Percentiles rank a stretch among this genome's conserved stretches.
phyloP scores from a whole-genome alignment of 2,113 vertebrate species.

The Solea senegalensis region DNA sequence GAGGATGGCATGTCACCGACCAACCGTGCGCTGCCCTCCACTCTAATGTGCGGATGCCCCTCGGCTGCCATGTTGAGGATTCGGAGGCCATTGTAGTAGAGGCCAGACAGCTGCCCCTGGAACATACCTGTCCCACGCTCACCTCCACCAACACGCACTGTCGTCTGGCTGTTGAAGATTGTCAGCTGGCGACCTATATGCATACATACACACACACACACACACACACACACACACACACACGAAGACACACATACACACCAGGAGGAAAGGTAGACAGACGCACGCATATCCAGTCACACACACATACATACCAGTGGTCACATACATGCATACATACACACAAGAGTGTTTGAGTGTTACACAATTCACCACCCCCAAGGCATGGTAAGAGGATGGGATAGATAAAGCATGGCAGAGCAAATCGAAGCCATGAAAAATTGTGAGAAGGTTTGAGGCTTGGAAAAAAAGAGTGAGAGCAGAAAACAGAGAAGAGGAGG shows the following conservation, averaged over 20 bases:
- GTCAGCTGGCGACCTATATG: conserved; percentile 96
- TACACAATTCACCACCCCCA: conserved; percentile 70
- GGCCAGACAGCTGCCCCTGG: conserved; percentile 98
- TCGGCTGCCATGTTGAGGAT: conserved; percentile 99
- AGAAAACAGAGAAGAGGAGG: conserved; percentile 1
- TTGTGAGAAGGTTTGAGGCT: conserved; percentile 52
- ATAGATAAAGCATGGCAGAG: conserved; percentile 73
- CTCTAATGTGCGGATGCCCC: conserved; percentile 94
- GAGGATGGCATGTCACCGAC: conserved; percentile 98
- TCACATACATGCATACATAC: conserved; percentile 65
- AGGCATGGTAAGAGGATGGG: conserved; percentile 73
- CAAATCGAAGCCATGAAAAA: conserved; percentile 69
- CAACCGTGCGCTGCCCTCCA: conserved; percentile 96
- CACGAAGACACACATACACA: conserved; percentile 38
- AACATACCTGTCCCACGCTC: conserved; percentile 90
- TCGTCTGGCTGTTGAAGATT: conserved; percentile 99
- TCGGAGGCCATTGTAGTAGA: conserved; percentile 99
- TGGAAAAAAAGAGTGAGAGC: conserved; percentile 34
- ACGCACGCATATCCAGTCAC: conserved; percentile 66
- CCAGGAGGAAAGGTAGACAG: conserved; percentile 27
- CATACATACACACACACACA: conserved; percentile 65
- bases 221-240: conserved; percentile 69
- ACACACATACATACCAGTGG: conserved; percentile 64
- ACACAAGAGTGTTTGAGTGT: conserved; percentile 70
- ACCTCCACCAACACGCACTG: conserved; percentile 95